Conservation (phyloP, 2,797 vertebrate genomes). For the Pseudomugil gertrudae region DNA sequence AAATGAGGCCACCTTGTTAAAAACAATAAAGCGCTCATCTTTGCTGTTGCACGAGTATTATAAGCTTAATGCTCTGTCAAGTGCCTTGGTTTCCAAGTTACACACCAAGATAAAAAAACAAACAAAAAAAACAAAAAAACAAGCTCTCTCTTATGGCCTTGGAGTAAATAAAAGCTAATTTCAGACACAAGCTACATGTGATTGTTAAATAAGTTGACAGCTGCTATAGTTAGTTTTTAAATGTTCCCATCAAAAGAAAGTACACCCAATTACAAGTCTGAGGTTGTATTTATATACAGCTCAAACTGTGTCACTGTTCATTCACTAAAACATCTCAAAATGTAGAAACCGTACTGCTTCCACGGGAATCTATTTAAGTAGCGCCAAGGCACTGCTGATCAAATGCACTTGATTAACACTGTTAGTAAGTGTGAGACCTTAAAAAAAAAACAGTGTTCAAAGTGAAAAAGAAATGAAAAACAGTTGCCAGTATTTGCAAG, state of each 20-base stretch:
- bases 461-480: neutral
- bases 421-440: neutral
- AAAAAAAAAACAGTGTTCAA: neutral
- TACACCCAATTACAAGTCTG: neutral
- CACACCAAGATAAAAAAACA: constrained; percentile 9
- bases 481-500: neutral
- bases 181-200: neutral
- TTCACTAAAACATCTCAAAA: neutral
- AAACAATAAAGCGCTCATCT: constrained; percentile 20
- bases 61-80: neutral
- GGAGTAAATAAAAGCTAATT: neutral
- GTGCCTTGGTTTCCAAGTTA: constrained; percentile 7
- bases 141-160: constrained; percentile 7
- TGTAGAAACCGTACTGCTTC: neutral
- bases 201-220: neutral
- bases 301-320: neutral
- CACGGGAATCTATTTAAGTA: neutral
- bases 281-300: neutral
- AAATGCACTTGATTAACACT: neutral
- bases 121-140: constrained; percentile 18
- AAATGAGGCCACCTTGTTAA: constrained; percentile 20
- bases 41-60: constrained; percentile 16
- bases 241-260: neutral
- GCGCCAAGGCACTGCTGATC: neutral
- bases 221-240: neutral